Base-by-base conservation (phyloP, 2,797 vertebrate genomes). In the Lophius americanus region DNA sequence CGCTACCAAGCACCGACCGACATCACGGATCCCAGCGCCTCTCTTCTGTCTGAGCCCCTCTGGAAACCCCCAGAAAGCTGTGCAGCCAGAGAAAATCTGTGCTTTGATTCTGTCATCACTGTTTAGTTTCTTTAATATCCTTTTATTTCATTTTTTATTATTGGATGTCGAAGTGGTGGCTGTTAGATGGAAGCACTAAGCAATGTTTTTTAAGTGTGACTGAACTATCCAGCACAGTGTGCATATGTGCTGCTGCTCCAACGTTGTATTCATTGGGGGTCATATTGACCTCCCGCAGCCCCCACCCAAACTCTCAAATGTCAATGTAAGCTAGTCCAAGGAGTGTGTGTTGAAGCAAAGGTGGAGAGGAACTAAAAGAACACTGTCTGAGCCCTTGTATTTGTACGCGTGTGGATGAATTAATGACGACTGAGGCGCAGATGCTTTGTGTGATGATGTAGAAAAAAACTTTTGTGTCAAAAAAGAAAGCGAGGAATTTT, bases 241-340 rank as follows among this genome's bases (percentile, higher is more conserved):
- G 91, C 89, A 88, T 88, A 90, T 67, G 89, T 92, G 94, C 93
- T 96, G 95, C 95, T 97, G 90, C 90, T 92, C 86, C 91, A 87
- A 68, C 84, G 51, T 84, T 86, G 60, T 83, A 85, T 89, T 79
- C 68, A 76, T 65, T 10, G 75, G 87, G 46, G 89, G 77, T 92
- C 92, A 91, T 91, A 90, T 92, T 91, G 92, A 91, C 60, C 86
- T 58, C 35, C 32, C 13, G 35, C 12, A 4, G 23, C 87, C 88
- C 86, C 88, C 76, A 77, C 82, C 88, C 83, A 72, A 89, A 85
- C 76, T 84, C 83, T 83, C 76, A 81, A 92, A 92, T 86, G 94
- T 92, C 91, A 88, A 86, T 89, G 95, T 95, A 94, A 97, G 95
- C 96, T 97, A 94, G 92, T 85, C 81, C 64, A 65, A 84, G 91